Conservation (phyloP, 2,113 vertebrate species). For the Paralichthys olivaceus region DNA sequence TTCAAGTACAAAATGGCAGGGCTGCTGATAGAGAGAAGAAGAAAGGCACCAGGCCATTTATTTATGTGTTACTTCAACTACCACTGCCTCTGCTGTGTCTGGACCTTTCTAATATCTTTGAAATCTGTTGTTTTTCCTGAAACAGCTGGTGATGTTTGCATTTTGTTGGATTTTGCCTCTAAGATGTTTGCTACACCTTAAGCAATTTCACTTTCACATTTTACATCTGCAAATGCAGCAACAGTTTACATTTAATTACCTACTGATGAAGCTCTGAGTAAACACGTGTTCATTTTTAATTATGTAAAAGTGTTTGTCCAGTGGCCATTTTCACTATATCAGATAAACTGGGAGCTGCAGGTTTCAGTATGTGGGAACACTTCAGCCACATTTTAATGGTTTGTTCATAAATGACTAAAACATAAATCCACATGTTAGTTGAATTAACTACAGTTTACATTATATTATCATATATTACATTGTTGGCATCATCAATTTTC, state of each 20-base stretch:
- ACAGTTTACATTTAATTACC: neutral
- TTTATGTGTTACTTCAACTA: neutral
- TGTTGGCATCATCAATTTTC: no score
- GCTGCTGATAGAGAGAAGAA: slow-evolving; percentile 18
- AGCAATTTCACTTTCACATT: neutral
- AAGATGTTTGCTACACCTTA: neutral
- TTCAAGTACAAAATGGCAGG: neutral
- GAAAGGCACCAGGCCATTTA: neutral
- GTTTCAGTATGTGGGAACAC: no score
- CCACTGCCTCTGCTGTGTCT: neutral
- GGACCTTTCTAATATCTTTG: neutral
- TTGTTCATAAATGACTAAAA: no score
- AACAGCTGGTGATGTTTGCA: neutral
- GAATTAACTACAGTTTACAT: no score
- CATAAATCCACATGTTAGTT: no score
- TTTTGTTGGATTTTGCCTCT: neutral
- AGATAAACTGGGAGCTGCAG: neutral
- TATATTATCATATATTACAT: no score
- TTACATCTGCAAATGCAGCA: neutral
- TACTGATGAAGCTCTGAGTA: neutral
- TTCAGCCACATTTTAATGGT: no score
- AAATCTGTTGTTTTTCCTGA: slow-evolving; percentile 7
- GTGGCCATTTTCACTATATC: neutral
- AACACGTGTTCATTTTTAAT: neutral
- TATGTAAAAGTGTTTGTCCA: neutral